Evolutionary conservation across 2,113 vertebrate species (phyloP).

Genomic region (Chamaetylas fuelleborni): DNA sequence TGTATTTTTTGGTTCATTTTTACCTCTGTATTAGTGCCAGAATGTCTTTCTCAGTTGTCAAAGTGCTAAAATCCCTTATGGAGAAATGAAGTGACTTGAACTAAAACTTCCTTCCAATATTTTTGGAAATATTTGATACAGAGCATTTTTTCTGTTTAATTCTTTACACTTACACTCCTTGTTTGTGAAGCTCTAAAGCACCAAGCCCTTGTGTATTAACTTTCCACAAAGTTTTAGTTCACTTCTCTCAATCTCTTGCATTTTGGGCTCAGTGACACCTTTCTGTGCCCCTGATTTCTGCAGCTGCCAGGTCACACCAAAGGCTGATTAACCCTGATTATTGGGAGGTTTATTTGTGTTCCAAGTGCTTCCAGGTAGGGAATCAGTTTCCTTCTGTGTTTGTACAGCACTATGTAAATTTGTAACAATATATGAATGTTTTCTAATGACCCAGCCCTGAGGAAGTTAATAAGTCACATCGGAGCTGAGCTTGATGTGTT

Average conservation of each 20-base stretch:
- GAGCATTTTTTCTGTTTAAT: not conserved
- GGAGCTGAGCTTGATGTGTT: not conserved
- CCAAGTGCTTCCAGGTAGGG: not conserved
- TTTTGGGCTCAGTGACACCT: not conserved
- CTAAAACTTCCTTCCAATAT: not conserved
- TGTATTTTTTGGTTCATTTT: not conserved
- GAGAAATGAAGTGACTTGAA: not conserved
- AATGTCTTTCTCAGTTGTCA: rapidly evolving
- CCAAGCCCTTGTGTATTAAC: not conserved
- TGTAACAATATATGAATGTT: not conserved
- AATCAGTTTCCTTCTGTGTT: not conserved
- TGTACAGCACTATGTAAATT: not conserved
- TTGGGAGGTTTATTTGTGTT: not conserved
- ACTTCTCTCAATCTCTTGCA: not conserved
- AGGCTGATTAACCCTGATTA: rapidly evolving
- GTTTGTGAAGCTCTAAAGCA: not conserved
- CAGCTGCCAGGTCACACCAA: not conserved
- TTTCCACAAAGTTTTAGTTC: not conserved
- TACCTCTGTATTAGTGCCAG: not conserved
- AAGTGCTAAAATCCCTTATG: not conserved
- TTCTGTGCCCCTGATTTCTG: not conserved
- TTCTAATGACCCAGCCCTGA: not conserved
- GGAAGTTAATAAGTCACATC: not conserved
- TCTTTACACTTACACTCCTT: not conserved
- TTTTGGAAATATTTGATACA: not conserved